Evolutionary conservation across 2,113 vertebrate species (phyloP), one percentile per base, ranked within the genome.

Genomic region (Elephas maximus): DNA sequence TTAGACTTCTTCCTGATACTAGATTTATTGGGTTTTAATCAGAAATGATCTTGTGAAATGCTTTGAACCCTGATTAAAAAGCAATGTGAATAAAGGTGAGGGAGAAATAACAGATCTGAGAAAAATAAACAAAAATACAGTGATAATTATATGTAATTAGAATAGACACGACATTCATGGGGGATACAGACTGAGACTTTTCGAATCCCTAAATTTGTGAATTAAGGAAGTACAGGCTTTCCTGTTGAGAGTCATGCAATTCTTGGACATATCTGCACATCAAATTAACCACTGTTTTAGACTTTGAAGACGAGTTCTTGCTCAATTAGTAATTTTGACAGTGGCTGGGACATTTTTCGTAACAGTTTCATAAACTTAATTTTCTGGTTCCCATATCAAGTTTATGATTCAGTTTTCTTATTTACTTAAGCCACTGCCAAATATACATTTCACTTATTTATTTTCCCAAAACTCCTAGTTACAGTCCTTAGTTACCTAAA

Each of bases 11-110:
- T 78, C 71, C 79, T 81, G 28, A 92, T 87, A 62, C 21, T 90
- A 26, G 28, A 85, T 97, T 94, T 89, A 94, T 80, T 96, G 78
- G 53, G 26, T 88, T 96, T 97, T 96, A 93, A 85, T 93, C 73
- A 93, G 65, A 91, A 5, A 6, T 76, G 51, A 89, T 91, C 90
- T 85, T 79, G 28, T 78, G 76, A 96, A 95, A 96, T 93, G 23
- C 69, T 95, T 96, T 96, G 83, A 94, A 94, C 33, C 37, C 17
- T 87, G 57, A 93, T 91, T 94, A 93, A 91, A 97, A 97, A 83
- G 41, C 77, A 95, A 60, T 8, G 24, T 83, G 62, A 96, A 93
- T 90, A 94, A 96, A 94, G 65, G 57, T 80, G 76, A 86, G 45
- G 48, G 41, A n/a, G 48, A 85, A 97, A 76, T 84, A 93, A 86